Percentiles rank a stretch among this genome's conserved stretches.
phyloP scores from a whole-genome alignment of 1,140 invertebrate genomes.

The Helicorthomorpha holstii region DNA sequence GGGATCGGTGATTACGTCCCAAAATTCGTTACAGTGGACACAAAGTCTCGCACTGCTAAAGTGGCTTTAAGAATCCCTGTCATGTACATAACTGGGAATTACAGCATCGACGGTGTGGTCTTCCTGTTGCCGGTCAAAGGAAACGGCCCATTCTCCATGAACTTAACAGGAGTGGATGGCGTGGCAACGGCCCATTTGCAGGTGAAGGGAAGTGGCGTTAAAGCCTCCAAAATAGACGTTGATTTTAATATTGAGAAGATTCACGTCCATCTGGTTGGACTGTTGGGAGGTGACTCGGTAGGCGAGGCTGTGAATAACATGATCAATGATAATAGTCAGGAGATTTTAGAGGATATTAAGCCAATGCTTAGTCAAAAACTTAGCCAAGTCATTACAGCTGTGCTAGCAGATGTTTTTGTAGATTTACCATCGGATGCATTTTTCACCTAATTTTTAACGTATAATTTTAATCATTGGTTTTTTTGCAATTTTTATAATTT shows the following conservation, averaged over 20 bases:
- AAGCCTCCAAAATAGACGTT: not conserved
- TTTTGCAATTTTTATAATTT: no score
- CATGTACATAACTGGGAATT: not conserved
- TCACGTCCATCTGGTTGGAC: not conserved
- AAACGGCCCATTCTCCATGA: not conserved
- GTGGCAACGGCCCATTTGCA: not conserved
- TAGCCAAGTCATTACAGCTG: not conserved
- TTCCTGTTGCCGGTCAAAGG: slow-evolving; percentile 1
- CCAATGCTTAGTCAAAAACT: not conserved
- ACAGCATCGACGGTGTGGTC: not conserved
- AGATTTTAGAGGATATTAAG: slow-evolving; percentile 1
- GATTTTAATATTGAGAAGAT: not conserved
- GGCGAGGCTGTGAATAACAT: not conserved
- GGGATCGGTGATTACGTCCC: not conserved
- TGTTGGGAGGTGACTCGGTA: not conserved
- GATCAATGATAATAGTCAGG: not conserved
- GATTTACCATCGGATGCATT: not conserved
- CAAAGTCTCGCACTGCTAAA: not conserved
- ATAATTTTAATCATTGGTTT: no score
- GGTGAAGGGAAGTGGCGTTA: not conserved
- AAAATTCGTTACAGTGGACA: not conserved
- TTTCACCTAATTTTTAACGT: no score
- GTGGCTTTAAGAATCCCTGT: not conserved
- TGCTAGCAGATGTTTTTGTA: not conserved
- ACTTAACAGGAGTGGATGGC: not conserved